Evolutionary conservation across 2,888 invertebrate species (phyloP), one percentile per base, ranked within the genome.

Genomic region (Ectropis crepuscularia): DNA sequence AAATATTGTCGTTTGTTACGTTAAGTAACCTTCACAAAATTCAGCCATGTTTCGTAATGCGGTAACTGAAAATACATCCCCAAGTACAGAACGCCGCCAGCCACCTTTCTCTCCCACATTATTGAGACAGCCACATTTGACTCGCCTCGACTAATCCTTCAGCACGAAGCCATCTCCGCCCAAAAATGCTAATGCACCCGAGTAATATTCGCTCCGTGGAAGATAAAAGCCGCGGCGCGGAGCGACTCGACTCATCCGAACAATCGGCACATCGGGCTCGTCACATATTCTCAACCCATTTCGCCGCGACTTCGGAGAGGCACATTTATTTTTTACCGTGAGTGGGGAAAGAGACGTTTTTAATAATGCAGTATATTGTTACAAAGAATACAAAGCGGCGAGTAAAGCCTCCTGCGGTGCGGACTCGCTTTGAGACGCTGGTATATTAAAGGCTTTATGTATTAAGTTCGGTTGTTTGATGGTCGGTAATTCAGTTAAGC

Each of bases 281-380:
- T 80, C 80, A 82, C 77, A 76, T 84, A 82, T 82, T 81, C 83
- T 78, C 79, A 78, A 78, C 78, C 81, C 80, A 77, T 77, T 79
- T 76, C 77, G 69, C 71, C 72, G 76, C 73, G 76, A 78, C 80
- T 74, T 75, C 72, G 65, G 71, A 71, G 51, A 41, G 41, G 67
- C 76, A 78, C 83, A 81, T 85, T 85, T 83, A 85, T 85, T 85
- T 85, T 86, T 85, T 83, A 85, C 79, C 78, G 75, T 68, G 75
- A 76, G 77, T 71, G 70, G 80, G 77, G 77, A 81, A 79, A 80
- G 80, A 82, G 84, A 83, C 82, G 77, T 80, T 81, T 81, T 91
- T 87, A 88, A 90, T 90, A 90, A 91, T 90, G 82, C 84, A 90
- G 83, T 82, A 81, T 85, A 85, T 85, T 83, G 87, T 88, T 83